Base-by-base conservation (phyloP, 1,140 invertebrate species). In the Macrobrachium rosenbergii region DNA sequence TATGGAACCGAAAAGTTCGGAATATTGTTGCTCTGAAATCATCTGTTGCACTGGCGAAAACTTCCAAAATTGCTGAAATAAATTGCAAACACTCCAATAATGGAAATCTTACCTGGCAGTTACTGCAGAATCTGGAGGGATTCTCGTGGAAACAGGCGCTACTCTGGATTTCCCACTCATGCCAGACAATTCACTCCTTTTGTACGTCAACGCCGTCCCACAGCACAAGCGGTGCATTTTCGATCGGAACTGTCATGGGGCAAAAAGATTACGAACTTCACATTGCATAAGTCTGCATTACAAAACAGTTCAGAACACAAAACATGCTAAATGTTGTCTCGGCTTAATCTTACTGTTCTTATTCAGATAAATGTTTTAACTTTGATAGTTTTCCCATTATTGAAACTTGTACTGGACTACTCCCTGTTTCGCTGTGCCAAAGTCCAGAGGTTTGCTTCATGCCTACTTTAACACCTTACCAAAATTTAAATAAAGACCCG, bases 161-260 rank as follows among this genome's bases (percentile, higher is more conserved):
- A 72, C 69, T 11, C 84, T 78, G 14, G 84, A 87, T 59, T 59
- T 67, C 43, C 62, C 89, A 59, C 87, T 89, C 75, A 89, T 67
- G 62, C 76, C 60, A 19, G 83, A 43, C 8, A 89, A 62, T 23
- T 87, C 89, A 23, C 89, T 89, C 45, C 89, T 73, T 43, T 89
- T 89, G 82, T 89, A 89, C 1, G 89, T 89, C 37, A 89, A 86
- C 21, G 88, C 89, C 3, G 89, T 89, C 0, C 89, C 89, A 64
- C 89, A 89, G 23, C 89, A 89, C 59, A 89, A 83, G 11, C 89
- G 79, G 60, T 89, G 82, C 78, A 88, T 88, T 62, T 89, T 89
- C 59, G 64, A 86, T 28, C 89, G 89, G 82, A 89, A 89, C 89
- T 89, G 83, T 59, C 19, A 63, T 21, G 0, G 28, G 37, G n/a